Evolutionary conservation across 2,888 invertebrate genomes (phyloP).

Genomic region (Mythimna lalbum): DNA sequence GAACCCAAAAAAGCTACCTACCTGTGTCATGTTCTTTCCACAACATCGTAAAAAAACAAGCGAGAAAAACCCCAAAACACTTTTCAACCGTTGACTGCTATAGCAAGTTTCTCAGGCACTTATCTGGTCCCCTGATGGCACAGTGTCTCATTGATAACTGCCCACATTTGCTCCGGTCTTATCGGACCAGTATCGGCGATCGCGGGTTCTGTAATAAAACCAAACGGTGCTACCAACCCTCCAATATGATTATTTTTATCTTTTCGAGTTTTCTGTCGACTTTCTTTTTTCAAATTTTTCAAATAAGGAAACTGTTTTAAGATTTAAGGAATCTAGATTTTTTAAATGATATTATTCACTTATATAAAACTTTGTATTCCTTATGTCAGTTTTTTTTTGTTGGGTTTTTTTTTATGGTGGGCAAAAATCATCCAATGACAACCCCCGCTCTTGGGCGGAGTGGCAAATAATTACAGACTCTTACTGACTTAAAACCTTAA

Average conservation of each 20-base stretch:
- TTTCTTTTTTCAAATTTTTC: constrained; percentile 41
- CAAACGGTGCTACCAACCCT: constrained; percentile 69
- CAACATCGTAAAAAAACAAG: not conserved
- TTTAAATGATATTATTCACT: too few species aligned
- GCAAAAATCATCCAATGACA: too few species aligned
- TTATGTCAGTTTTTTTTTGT: too few species aligned
- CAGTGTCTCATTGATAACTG: constrained; percentile 64
- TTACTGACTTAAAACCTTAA: too few species aligned
- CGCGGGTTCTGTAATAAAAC: constrained; percentile 78
- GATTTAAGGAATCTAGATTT: not conserved
- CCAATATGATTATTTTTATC: constrained; percentile 78
- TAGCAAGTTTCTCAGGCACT: constrained; percentile 56
- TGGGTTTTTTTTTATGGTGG: too few species aligned
- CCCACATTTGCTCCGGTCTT: constrained; percentile 66
- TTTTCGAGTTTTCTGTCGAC: constrained; percentile 60
- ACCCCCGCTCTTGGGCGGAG: too few species aligned
- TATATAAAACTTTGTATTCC: too few species aligned
- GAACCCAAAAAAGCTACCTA: not conserved
- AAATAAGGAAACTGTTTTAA: not conserved
- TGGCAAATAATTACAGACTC: too few species aligned
- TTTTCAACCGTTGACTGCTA: constrained; percentile 28
- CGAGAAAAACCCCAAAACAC: constrained; percentile 15
- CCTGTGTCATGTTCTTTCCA: not conserved
- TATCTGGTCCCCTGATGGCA: constrained; percentile 58
- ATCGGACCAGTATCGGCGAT: constrained; percentile 69